Conservation (phyloP, 2,113 vertebrate species). For the Oxygymnocypris stewartii region DNA sequence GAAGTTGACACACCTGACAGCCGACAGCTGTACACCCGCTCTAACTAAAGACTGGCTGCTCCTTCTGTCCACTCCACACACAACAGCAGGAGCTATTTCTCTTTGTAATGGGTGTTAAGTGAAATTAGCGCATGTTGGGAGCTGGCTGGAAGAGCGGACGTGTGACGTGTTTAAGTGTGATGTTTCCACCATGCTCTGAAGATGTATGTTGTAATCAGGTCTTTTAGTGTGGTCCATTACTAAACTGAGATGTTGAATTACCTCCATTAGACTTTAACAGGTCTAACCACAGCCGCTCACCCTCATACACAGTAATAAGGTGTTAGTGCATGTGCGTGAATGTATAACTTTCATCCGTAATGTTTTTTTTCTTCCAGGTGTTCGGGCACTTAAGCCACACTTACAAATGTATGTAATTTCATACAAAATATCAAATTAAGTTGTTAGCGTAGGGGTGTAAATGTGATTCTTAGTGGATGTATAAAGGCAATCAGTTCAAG, state of each 20-base stretch:
- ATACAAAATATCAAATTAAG: neutral
- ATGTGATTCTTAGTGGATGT: neutral
- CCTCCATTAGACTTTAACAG: constrained; percentile 31
- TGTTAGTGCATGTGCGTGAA: neutral
- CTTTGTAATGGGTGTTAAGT: constrained; percentile 38
- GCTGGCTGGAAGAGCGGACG: neutral
- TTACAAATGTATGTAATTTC: constrained; percentile 28
- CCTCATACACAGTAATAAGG: constrained; percentile 12
- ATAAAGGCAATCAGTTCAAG: neutral
- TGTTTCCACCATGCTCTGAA: constrained; percentile 25
- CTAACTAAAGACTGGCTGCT: constrained; percentile 28
- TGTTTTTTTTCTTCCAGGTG: neutral
- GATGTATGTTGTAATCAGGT: constrained; percentile 49
- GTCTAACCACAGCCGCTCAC: constrained; percentile 4
- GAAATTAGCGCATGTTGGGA: constrained; percentile 12
- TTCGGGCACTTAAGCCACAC: constrained; percentile 6
- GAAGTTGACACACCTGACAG: constrained; percentile 36
- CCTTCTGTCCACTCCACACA: constrained; percentile 28
- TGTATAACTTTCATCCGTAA: neutral
- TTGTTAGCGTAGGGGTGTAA: neutral
- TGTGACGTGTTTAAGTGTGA: constrained; percentile 11
- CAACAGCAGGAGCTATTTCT: constrained; percentile 35
- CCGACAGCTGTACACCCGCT: constrained; percentile 17
- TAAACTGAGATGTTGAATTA: constrained; percentile 42
- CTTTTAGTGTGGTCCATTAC: constrained; percentile 40